A percentile compares a stretch with the other conserved stretches of the same genome.
These are phyloP conservation scores for Scopus umbretta DNA, from an alignment of 2,113 vertebrate species.

Conservation along the genomic window DNA sequence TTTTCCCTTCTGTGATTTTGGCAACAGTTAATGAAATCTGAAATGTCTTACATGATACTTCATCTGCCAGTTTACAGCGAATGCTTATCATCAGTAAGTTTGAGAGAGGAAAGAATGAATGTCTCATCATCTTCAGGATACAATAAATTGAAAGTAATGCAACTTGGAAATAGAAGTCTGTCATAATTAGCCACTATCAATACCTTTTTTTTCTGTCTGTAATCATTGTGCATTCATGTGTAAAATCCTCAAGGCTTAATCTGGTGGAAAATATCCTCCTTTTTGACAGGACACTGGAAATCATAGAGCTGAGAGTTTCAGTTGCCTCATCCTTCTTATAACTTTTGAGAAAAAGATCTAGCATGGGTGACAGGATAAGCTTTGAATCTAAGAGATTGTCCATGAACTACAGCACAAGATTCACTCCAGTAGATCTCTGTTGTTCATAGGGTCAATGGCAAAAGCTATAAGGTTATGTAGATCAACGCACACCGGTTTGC, in stretches of 20 bases:
- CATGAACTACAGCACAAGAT: neutral
- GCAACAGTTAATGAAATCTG: neutral
- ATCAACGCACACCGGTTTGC: neutral
- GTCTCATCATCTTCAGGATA: neutral
- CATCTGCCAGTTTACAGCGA: neutral
- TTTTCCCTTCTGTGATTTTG: neutral
- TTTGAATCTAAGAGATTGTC: neutral
- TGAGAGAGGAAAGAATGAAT: neutral
- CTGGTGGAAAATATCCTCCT: neutral
- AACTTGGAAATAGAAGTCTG: neutral
- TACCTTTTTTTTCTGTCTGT: neutral
- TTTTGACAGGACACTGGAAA: neutral
- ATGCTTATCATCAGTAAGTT: neutral
- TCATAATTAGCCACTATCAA: neutral
- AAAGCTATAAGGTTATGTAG: neutral
- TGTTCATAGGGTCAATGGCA: neutral
- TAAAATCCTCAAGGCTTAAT: neutral
- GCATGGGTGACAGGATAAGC: neutral
- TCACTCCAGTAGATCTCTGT: neutral
- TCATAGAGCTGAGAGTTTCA: neutral
- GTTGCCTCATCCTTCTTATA: neutral
- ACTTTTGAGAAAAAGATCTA: neutral
- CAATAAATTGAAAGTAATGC: neutral
- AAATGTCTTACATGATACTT: neutral
- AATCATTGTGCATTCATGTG: neutral